Percentiles rank a stretch among this genome's conserved stretches.
Conservation (phyloP, 2,113 vertebrate species). For the Oreochromis tanganicae region DNA sequence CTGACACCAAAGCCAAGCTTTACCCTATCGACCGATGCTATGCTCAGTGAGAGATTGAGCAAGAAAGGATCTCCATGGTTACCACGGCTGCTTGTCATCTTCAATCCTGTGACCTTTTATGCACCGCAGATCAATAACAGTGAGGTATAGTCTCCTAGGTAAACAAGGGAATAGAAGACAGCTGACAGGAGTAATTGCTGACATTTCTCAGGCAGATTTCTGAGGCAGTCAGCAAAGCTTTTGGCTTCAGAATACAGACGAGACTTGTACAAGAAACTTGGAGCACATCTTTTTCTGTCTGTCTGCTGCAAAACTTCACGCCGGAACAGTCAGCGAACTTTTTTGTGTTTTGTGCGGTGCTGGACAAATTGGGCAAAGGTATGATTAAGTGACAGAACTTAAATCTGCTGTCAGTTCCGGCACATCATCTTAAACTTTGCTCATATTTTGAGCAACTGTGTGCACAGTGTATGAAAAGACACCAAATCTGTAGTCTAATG, state of each 20-base stretch:
- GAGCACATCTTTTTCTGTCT: neutral
- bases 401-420: neutral
- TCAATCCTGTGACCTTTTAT: constrained; percentile 61
- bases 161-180: constrained; percentile 44
- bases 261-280: neutral
- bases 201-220: constrained; percentile 62
- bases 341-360: neutral
- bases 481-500: constrained; percentile 15
- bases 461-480: neutral
- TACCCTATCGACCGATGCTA: neutral
- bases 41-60: neutral
- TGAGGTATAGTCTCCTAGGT: constrained; percentile 35
- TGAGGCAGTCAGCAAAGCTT: constrained; percentile 5
- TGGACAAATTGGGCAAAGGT: neutral
- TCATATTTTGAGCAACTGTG: neutral
- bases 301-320: neutral
- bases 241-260: neutral
- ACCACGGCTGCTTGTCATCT: constrained; percentile 43
- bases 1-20: constrained; percentile 6
- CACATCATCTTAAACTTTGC: neutral
- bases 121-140: constrained; percentile 51
- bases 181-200: constrained; percentile 60
- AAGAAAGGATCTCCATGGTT: constrained; percentile 40
- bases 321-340: neutral
- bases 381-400: neutral